Evolutionary conservation across 2,888 invertebrate genomes (phyloP).

Genomic region (Apamea monoglypha): DNA sequence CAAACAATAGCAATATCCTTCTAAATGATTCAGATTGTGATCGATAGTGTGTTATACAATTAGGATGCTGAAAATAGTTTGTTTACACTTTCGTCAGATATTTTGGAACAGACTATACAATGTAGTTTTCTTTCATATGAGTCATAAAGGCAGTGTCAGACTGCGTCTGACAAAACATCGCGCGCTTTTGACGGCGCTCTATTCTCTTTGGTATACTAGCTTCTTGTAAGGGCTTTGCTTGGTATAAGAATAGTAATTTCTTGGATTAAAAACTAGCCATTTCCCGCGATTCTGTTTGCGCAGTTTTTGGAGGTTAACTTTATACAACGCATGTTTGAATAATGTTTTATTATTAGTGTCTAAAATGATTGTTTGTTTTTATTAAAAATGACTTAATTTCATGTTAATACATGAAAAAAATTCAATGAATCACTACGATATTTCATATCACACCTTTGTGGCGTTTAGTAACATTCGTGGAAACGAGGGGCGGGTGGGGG

Average conservation of each 20-base stretch:
- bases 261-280: background rate
- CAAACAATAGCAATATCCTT: background rate
- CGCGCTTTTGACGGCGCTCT: conserved; percentile 34
- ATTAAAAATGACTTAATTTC: background rate
- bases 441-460: no score
- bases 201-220: conserved; percentile 32
- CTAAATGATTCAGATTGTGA: background rate
- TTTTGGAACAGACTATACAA: background rate
- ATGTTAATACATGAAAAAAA: background rate
- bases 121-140: conserved; percentile 5
- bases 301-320: background rate
- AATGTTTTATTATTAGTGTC: background rate
- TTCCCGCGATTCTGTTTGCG: background rate
- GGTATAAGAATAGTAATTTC: background rate
- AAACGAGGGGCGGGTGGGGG: no score
- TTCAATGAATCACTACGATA: background rate
- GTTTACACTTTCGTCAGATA: no score
- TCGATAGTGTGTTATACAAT: background rate
- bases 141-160: conserved; percentile 23
- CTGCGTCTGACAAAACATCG: conserved; percentile 12
- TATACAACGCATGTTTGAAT: background rate
- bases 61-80: background rate
- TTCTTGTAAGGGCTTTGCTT: conserved; percentile 15
- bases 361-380: background rate
- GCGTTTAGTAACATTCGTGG: no score